A percentile compares a stretch with the other conserved stretches of the same genome.
These are phyloP conservation scores for Palythoa caribaeorum DNA, from an alignment of 92 coral and sea anemone species.

Conservation along the genomic window DNA sequence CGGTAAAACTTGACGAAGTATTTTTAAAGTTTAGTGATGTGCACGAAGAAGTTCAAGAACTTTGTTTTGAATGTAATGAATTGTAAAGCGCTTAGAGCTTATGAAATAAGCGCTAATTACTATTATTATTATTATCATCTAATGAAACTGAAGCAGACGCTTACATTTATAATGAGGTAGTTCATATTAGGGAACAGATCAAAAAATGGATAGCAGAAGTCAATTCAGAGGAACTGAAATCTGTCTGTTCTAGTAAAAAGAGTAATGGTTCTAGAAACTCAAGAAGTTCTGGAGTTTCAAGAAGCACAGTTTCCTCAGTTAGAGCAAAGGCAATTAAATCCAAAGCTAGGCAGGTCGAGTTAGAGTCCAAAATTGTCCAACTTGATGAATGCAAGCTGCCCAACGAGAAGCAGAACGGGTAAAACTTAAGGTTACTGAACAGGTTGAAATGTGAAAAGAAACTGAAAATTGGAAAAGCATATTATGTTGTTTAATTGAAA, in stretches of 20 bases:
- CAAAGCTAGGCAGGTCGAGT: constrained; percentile 52
- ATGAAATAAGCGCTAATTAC: too few species aligned
- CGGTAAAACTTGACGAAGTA: constrained; percentile 17
- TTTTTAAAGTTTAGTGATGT: constrained; percentile 1
- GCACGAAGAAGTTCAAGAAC: constrained; percentile 12
- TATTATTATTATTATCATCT: neutral
- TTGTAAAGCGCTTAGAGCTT: too few species aligned
- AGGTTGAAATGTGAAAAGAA: too few species aligned
- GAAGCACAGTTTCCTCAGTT: constrained; percentile 34
- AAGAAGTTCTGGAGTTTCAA: neutral
- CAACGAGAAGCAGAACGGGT: constrained; percentile 50
- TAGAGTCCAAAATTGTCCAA: constrained; percentile 48
- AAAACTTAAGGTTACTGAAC: constrained; percentile 4
- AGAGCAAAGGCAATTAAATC: constrained; percentile 56
- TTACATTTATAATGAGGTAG: constrained; percentile 9
- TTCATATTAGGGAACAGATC: constrained; percentile 30
- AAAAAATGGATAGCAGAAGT: neutral
- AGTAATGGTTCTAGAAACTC: constrained; percentile 31
- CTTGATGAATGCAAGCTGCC: constrained; percentile 52
- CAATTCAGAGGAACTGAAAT: neutral
- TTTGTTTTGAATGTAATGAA: neutral
- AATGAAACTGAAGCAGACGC: neutral
- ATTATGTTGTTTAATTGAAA: too few species aligned
- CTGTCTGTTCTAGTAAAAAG: neutral
- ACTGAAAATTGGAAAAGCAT: too few species aligned